These are phyloP conservation scores for Acanthopleura granulata DNA, from an alignment of 2,888 invertebrate genomes.

Conservation along the genomic window DNA sequence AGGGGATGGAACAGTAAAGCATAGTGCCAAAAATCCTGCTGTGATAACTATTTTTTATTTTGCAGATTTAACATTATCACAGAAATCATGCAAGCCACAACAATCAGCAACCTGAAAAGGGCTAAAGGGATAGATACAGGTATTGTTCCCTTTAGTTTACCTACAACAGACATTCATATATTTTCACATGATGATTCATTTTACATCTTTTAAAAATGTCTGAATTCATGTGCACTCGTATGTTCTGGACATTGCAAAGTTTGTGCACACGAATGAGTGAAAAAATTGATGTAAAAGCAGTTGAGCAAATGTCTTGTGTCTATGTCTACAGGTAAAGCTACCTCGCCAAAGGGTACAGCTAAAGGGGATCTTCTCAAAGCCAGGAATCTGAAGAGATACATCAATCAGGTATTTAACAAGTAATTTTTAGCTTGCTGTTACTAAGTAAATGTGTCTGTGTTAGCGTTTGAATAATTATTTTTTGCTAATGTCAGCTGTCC, in stretches of 20 bases:
- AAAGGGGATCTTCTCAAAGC: constrained; percentile 84
- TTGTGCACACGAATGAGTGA: too few species aligned
- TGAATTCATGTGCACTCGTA: neutral
- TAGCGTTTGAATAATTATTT: too few species aligned
- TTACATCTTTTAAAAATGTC: neutral
- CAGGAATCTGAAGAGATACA: constrained; percentile 86
- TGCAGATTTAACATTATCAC: constrained; percentile 86
- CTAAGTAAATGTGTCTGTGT: too few species aligned
- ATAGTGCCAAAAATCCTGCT: too few species aligned
- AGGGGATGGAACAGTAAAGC: too few species aligned
- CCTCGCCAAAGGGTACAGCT: constrained; percentile 74
- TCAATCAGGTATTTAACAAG: constrained; percentile 72
- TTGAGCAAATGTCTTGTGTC: too few species aligned
- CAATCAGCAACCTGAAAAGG: constrained; percentile 88
- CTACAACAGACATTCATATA: neutral
- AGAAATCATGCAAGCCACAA: constrained; percentile 94
- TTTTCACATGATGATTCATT: neutral
- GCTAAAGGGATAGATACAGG: constrained; percentile 77
- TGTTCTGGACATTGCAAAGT: too few species aligned
- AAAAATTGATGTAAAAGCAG: too few species aligned
- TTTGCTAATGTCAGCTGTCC: too few species aligned
- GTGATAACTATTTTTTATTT: too few species aligned
- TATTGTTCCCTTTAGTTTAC: constrained; percentile 29
- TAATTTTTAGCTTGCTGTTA: neutral
- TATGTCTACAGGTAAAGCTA: constrained; percentile 72